These are phyloP conservation scores for Thamnophis sirtalis DNA, from an alignment of 2,113 vertebrate genomes.

Conservation along the genomic window DNA sequence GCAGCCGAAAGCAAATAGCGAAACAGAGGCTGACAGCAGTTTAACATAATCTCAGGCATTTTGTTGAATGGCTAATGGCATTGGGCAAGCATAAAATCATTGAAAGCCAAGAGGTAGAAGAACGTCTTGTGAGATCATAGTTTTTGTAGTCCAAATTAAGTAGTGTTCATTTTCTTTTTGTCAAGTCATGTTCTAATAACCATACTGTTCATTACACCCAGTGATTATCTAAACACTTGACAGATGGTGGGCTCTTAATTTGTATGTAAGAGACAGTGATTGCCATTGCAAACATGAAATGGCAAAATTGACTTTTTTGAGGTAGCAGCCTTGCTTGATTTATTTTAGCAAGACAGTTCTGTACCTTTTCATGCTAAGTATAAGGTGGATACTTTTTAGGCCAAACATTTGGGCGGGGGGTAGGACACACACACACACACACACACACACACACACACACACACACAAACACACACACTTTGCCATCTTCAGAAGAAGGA, in stretches of 20 bases:
- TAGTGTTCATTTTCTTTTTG: conserved; percentile 74
- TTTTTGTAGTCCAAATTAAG: conserved; percentile 76
- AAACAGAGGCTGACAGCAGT: too few species aligned
- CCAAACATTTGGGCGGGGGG: background rate
- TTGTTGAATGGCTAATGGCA: conserved; percentile 70
- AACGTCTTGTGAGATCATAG: conserved; percentile 77
- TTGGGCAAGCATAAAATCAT: conserved; percentile 64
- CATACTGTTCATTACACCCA: conserved; percentile 76
- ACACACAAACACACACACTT: background rate
- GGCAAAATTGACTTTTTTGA: conserved; percentile 67
- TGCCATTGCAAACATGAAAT: conserved; percentile 71
- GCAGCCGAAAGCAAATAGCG: too few species aligned
- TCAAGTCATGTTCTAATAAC: conserved; percentile 80
- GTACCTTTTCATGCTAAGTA: conserved; percentile 44
- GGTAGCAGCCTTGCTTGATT: conserved; percentile 57
- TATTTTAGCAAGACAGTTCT: conserved; percentile 66
- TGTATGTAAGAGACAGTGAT: conserved; percentile 73
- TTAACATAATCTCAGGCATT: conserved; percentile 65
- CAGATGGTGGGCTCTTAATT: conserved; percentile 81
- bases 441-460: too few species aligned
- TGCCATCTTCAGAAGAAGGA: background rate
- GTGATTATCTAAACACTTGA: conserved; percentile 78
- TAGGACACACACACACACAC: too few species aligned
- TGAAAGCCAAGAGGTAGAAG: conserved; percentile 72
- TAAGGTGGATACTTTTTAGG: conserved; percentile 54